A percentile compares a stretch with the other conserved stretches of the same genome.
phyloP scores from a whole-genome alignment of 2,113 vertebrate genomes.

The Brevimyrus niger region DNA sequence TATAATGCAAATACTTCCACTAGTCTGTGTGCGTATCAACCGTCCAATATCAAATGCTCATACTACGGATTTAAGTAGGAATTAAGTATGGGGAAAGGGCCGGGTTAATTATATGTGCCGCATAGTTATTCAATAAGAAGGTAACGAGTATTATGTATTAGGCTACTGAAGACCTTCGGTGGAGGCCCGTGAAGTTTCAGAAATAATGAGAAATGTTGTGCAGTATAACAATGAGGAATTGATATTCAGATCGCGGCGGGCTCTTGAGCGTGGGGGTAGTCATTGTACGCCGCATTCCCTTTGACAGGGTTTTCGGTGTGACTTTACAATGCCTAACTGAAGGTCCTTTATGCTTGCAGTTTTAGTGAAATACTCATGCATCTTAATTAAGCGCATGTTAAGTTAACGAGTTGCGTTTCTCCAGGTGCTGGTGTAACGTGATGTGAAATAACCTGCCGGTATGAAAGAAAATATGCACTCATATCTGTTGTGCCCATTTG shows the following conservation, averaged over 20 bases:
- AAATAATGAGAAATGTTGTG: neutral
- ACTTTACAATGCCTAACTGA: neutral
- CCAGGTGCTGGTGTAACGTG: neutral
- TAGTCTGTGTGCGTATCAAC: neutral
- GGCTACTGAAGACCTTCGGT: neutral
- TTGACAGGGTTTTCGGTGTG: neutral
- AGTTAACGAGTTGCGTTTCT: neutral
- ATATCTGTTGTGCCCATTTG: neutral
- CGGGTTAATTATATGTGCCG: neutral
- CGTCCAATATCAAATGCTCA: neutral
- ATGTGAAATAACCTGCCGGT: neutral
- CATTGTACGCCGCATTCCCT: neutral
- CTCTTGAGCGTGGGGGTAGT: neutral
- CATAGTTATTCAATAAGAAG: neutral
- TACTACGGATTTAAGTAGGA: neutral
- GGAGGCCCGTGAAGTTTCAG: neutral
- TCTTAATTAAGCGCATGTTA: neutral
- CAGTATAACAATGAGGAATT: constrained; percentile 24
- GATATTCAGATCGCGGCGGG: constrained; percentile 16
- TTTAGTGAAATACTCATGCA: neutral
- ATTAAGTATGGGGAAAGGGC: neutral
- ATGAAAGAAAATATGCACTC: neutral
- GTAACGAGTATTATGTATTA: neutral
- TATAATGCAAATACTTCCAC: neutral
- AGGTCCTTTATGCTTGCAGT: neutral